Evolutionary conservation across 2,888 invertebrate genomes (phyloP).

Genomic region (Caenorhabditis angaria): DNA sequence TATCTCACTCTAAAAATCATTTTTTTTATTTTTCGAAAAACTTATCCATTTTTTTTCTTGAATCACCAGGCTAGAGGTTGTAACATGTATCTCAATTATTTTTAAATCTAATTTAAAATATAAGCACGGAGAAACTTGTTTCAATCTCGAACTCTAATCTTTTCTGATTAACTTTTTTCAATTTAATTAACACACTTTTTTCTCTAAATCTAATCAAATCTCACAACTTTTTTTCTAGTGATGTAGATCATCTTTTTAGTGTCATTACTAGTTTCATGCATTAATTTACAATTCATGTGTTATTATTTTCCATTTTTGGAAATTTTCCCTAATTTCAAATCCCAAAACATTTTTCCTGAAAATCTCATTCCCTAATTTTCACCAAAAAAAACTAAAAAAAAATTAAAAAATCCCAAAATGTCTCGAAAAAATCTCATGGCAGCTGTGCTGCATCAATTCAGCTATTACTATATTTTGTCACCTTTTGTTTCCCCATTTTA

Average conservation of each 20-base stretch:
- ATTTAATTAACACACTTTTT: too few relatives aligned
- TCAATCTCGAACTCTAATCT: not conserved
- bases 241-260: slow-evolving; percentile 1
- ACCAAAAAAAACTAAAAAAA: not conserved
- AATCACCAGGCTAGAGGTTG: not conserved
- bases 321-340: not conserved
- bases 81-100: slow-evolving; percentile 1
- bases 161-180: too few relatives aligned
- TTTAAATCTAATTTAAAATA: too few relatives aligned
- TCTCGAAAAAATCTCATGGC: not conserved
- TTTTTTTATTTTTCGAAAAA: not conserved
- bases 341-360: not conserved
- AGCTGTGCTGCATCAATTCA: slow-evolving; percentile 1
- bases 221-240: not conserved
- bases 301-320: too few relatives aligned
- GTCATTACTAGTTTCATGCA: slow-evolving; percentile 4
- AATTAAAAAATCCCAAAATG: not conserved
- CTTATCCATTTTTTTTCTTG: not conserved
- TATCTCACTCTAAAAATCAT: not conserved
- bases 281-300: not conserved
- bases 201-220: too few relatives aligned
- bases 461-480: not conserved
- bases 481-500: not conserved
- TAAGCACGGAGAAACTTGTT: not conserved
- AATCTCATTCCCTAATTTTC: not conserved